Conservation (phyloP, 2,888 invertebrate genomes). For the Apeira syringaria region DNA sequence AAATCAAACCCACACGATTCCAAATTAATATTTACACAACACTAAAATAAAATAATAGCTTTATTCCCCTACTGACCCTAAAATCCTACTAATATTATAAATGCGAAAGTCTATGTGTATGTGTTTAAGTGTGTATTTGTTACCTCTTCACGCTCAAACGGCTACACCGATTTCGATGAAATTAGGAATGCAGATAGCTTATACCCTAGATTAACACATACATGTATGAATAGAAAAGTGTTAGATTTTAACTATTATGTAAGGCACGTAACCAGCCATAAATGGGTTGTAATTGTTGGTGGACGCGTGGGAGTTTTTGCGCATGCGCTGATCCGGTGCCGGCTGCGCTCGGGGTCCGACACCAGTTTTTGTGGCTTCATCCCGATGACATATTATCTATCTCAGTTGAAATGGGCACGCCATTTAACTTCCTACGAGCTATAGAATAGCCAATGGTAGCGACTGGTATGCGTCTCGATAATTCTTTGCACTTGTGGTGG, state of each 20-base stretch:
- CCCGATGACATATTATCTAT: slow-evolving; percentile 66
- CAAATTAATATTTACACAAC: too few relatives aligned
- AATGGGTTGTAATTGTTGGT: slow-evolving; percentile 77
- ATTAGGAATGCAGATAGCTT: too few relatives aligned
- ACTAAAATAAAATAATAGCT: too few relatives aligned
- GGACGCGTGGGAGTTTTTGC: slow-evolving; percentile 67
- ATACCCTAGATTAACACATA: too few relatives aligned
- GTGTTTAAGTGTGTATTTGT: too few relatives aligned
- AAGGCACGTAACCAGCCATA: slow-evolving; percentile 70
- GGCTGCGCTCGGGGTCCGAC: slow-evolving; percentile 69
- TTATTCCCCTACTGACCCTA: too few relatives aligned
- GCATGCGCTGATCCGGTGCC: slow-evolving; percentile 7
- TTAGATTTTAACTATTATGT: slow-evolving; percentile 67
- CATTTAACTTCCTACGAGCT: slow-evolving; percentile 30
- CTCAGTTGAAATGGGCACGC: slow-evolving; percentile 32
- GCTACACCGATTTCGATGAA: too few relatives aligned
- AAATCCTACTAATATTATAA: too few relatives aligned
- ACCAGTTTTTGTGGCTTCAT: slow-evolving; percentile 68
- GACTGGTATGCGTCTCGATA: slow-evolving; percentile 27
- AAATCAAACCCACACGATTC: too few relatives aligned
- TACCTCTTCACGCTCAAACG: too few relatives aligned
- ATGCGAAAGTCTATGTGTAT: too few relatives aligned
- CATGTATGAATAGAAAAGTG: slow-evolving; percentile 54
- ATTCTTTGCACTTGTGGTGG: slow-evolving; percentile 19
- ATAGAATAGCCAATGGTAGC: slow-evolving; percentile 25